These are phyloP conservation scores for Loripinus fragilis DNA, from an alignment of 2,888 invertebrate genomes.

Conservation along the genomic window DNA sequence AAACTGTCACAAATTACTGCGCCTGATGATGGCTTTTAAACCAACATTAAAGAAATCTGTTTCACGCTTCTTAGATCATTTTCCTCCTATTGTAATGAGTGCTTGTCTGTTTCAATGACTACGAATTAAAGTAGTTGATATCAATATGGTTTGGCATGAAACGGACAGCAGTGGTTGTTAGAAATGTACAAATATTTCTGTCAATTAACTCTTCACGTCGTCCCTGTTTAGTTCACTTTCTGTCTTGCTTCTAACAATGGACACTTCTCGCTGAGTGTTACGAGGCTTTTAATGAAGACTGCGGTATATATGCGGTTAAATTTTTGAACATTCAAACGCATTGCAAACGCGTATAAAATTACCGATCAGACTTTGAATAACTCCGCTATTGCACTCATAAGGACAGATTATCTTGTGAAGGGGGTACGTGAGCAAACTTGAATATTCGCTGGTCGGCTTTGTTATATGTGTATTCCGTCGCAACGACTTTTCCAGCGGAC, in stretches of 20 bases:
- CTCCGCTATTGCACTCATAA: no score
- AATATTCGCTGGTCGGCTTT: no score
- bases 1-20: constrained; percentile 20
- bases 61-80: constrained; percentile 21
- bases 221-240: constrained; percentile 4
- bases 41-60: constrained; percentile 18
- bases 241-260: neutral
- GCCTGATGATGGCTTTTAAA: constrained; percentile 12
- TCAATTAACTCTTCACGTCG: constrained; percentile 22
- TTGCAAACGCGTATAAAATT: no score
- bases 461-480: no score
- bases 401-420: no score
- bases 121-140: constrained; percentile 54
- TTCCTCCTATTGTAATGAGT: constrained; percentile 47
- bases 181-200: constrained; percentile 52
- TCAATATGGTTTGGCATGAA: constrained; percentile 54
- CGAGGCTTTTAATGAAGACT: neutral
- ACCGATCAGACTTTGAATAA: no score
- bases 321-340: no score
- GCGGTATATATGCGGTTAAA: no score
- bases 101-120: constrained; percentile 55
- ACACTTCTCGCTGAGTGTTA: neutral
- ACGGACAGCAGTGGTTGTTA: constrained; percentile 56
- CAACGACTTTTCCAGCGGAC: no score
- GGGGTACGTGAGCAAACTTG: no score